Evolutionary conservation across 2,113 vertebrate species (phyloP), one percentile per base, ranked within the genome.

Genomic region (Archilochus colubris): DNA sequence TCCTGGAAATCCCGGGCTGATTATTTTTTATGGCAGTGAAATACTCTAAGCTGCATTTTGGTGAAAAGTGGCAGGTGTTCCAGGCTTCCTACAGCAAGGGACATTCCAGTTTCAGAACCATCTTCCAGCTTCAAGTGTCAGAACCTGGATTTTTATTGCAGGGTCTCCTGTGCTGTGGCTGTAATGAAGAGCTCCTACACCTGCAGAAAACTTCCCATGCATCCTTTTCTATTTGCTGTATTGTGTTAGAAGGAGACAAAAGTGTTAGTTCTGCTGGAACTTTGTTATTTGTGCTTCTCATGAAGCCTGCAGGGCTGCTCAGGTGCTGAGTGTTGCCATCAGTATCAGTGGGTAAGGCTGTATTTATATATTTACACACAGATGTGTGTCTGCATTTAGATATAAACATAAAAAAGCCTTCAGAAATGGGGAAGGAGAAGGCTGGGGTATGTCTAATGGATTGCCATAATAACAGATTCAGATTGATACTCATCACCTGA

Each of bases 381-480:
- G 27, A 12, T 62, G 10, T 27, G 14, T 53, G 27, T 36, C n/a
- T 54, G 12, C 33, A 7, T 36, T 1, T 40, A 40, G 40, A 40
- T 31, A 2, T 27, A 18, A 8, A 12, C 58, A 16, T 19, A 78
- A 7, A 68, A 18, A 75, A 85, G 5, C 46, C 30, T 58, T 43
- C 33, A 44, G 70, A 82, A 44, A 4, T 6, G 67, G 25, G 68
- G 69, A 74, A 38, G 30, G 9, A 66, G 88, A 22, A 68, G 89
- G 43, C 75, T 66, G 72, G 70, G 63, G 1, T 61, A 7, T 73
- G 57, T 44, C 61, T 93, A 86, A 86, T 86, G 67, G 59, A 74
- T 69, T 83, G 63, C 55, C 64, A 44, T 66, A 77, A 87, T 82
- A 70, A 93, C 3, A 93, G 86, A 74, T 88, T 83, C 68, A 70